Evolutionary conservation across 1,140 invertebrate species (phyloP).

Genomic region (Hypsibius dujardini): DNA sequence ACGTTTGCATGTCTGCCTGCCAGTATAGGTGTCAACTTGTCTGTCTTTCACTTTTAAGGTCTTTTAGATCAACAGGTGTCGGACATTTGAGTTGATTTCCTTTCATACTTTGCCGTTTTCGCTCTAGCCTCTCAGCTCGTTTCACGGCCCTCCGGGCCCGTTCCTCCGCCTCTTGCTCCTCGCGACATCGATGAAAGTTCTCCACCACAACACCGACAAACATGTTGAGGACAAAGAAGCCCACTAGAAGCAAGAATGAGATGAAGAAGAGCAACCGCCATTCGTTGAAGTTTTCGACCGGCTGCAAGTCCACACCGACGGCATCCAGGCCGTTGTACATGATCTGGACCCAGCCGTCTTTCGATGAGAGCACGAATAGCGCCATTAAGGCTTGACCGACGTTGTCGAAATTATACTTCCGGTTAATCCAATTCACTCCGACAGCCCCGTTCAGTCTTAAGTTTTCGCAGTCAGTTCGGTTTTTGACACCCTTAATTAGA

Average conservation of each 20-base stretch:
- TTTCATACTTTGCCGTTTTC: slow-evolving; percentile 68
- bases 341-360: slow-evolving; percentile 99
- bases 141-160: slow-evolving; percentile 79
- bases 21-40: no score
- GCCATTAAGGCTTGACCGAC: slow-evolving; percentile 93
- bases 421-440: slow-evolving; percentile 75
- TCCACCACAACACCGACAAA: slow-evolving; percentile 99
- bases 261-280: slow-evolving; percentile 98
- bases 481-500: slow-evolving; percentile 54
- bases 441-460: slow-evolving; percentile 26
- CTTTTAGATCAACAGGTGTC: no score
- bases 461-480: slow-evolving; percentile 65
- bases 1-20: no score
- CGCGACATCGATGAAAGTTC: slow-evolving; percentile 95
- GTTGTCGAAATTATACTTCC: slow-evolving; percentile 98
- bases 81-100: no score
- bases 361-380: slow-evolving; percentile 86
- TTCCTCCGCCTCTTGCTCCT: slow-evolving; percentile 97
- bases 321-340: slow-evolving; percentile 99
- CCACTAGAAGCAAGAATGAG: slow-evolving; percentile 90
- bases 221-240: slow-evolving; percentile 99
- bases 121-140: slow-evolving; percentile 80
- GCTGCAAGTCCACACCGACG: slow-evolving; percentile 89
- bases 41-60: no score
- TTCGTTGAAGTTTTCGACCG: slow-evolving; percentile 92